phyloP scores from a whole-genome alignment of 2,113 vertebrate genomes.

The Telmatochromis sp. region DNA sequence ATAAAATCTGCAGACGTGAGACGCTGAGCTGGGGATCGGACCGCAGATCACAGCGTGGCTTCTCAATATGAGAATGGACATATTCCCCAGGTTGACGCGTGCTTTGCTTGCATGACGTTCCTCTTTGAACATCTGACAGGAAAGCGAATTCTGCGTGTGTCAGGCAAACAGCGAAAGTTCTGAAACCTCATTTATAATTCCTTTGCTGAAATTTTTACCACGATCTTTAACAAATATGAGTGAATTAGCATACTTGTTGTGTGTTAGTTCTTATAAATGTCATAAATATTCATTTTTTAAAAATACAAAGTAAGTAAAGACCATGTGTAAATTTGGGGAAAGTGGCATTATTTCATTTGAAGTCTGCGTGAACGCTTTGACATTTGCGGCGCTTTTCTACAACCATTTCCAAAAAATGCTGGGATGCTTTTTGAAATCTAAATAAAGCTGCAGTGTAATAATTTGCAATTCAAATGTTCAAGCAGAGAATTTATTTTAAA shows the following conservation, averaged over 20 bases:
- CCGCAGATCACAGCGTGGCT: background rate
- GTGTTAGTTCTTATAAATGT: background rate
- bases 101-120: fast-evolving
- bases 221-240: background rate
- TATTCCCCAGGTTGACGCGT: background rate
- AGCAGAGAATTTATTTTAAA: background rate
- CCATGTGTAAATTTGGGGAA: background rate
- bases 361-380: background rate
- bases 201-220: background rate
- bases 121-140: background rate
- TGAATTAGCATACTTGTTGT: background rate
- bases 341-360: background rate
- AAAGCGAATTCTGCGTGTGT: background rate
- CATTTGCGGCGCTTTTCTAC: background rate
- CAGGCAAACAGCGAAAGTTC: background rate
- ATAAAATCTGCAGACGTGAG: background rate
- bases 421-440: background rate
- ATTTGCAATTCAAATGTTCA: background rate
- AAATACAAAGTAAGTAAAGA: background rate
- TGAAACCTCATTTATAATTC: background rate
- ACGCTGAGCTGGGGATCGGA: background rate
- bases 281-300: background rate
- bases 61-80: background rate
- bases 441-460: background rate
- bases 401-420: background rate